Evolutionary conservation across 2,113 vertebrate genomes (phyloP).

Genomic region (Eptatretus burgeri): DNA sequence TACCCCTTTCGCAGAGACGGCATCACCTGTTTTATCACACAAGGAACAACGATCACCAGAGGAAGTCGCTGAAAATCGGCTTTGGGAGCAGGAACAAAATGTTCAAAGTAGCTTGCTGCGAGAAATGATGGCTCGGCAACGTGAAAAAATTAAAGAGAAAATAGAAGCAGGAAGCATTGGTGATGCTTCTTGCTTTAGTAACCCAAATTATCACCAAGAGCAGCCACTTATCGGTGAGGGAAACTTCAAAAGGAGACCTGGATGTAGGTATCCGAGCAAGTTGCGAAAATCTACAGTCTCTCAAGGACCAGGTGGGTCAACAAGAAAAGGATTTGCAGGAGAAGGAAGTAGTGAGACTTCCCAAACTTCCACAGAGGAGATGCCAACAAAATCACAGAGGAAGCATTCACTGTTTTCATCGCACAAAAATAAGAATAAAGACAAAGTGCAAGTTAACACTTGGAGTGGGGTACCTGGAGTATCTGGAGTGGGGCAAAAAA

Average conservation of each 20-base stretch:
- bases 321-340: not conserved
- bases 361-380: slow-evolving; percentile 48
- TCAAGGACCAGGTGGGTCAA: no score
- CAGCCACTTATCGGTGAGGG: no score
- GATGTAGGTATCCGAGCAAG: no score
- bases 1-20: not conserved
- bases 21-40: not conserved
- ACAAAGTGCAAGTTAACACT: slow-evolving; percentile 42
- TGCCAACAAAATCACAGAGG: slow-evolving; percentile 42
- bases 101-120: slow-evolving; percentile 61
- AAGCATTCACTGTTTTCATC: slow-evolving; percentile 79
- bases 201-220: not conserved
- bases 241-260: no score
- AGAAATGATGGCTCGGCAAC: slow-evolving; percentile 68
- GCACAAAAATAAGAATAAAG: slow-evolving; percentile 70
- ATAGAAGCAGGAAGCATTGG: slow-evolving; percentile 17
- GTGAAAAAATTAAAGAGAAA: slow-evolving; percentile 52
- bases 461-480: no score
- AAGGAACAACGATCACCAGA: slow-evolving; percentile 41
- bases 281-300: no score
- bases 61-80: slow-evolving; percentile 61
- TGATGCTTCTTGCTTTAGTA: not conserved
- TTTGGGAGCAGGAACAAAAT: slow-evolving; percentile 61
- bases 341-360: slow-evolving; percentile 16
- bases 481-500: no score